Percentiles rank a stretch among this genome's conserved stretches.
Evolutionary conservation across 2,797 vertebrate species (phyloP).

Genomic region (Semaprochilodus insignis): DNA sequence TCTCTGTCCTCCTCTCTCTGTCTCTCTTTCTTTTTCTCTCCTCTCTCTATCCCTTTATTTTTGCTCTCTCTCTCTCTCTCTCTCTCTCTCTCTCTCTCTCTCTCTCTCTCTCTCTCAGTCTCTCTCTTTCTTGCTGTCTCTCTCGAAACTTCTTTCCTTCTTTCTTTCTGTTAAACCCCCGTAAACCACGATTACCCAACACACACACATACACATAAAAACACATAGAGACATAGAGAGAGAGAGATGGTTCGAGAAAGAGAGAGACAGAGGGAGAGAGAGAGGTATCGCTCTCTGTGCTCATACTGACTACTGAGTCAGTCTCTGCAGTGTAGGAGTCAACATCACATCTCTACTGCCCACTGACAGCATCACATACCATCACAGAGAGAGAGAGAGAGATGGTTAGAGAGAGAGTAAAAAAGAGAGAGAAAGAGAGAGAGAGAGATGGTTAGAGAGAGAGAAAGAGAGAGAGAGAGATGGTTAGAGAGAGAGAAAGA

Average conservation of each 20-base stretch:
- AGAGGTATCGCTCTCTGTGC: not conserved
- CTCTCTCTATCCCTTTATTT: no score
- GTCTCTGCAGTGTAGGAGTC: conserved; percentile 3
- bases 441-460: no score
- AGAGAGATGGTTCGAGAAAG: not conserved
- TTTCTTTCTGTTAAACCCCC: conserved; percentile 1
- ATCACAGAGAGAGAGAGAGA: not conserved
- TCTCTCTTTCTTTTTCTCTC: no score
- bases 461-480: no score
- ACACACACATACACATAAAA: not conserved
- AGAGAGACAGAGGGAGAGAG: not conserved
- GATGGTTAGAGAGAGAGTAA: no score
- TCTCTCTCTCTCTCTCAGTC: no score
- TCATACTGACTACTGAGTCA: not conserved
- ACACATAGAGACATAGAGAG: conserved; percentile 1
- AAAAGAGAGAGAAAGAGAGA: no score
- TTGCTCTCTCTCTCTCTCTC: no score
- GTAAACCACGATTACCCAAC: not conserved
- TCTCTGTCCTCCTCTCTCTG: no score
- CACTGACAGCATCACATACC: conserved; percentile 6
- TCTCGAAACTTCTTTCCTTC: conserved; percentile 9
- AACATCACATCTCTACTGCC: conserved; percentile 9
- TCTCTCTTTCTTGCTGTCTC: not conserved
- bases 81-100: no score
- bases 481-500: no score